Conservation (phyloP, 2,888 invertebrate species). For the Plusia festucae region DNA sequence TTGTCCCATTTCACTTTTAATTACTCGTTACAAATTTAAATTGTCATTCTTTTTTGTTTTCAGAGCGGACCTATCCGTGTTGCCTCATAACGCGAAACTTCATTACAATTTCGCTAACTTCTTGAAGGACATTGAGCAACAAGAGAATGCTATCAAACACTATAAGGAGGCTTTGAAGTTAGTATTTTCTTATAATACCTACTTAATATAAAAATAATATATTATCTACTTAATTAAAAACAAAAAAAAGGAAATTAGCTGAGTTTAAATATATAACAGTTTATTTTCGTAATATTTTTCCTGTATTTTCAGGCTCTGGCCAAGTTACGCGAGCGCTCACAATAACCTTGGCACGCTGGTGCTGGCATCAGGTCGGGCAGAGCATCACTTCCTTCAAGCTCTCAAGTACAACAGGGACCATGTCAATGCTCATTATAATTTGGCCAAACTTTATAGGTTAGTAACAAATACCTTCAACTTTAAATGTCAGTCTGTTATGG, state of each 20-base stretch:
- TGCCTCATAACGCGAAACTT: constrained; percentile 96
- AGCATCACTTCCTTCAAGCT: constrained; percentile 93
- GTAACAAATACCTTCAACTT: neutral
- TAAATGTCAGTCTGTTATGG: too few species aligned
- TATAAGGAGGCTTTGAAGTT: constrained; percentile 94
- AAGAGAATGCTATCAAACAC: constrained; percentile 93
- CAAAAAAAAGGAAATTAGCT: neutral
- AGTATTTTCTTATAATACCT: constrained; percentile 73
- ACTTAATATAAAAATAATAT: too few species aligned
- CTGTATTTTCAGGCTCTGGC: constrained; percentile 93
- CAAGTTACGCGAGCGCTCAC: constrained; percentile 95
- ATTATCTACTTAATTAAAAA: too few species aligned
- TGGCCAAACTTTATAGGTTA: constrained; percentile 94
- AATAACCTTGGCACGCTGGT: constrained; percentile 96
- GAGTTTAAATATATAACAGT: too few species aligned
- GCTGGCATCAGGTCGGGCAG: constrained; percentile 91
- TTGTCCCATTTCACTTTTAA: neutral
- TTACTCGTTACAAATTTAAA: constrained; percentile 1
- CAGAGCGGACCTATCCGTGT: constrained; percentile 94
- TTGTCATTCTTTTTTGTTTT: constrained; percentile 57
- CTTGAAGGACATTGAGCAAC: constrained; percentile 93
- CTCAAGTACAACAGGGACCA: constrained; percentile 93
- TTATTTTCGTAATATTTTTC: too few species aligned
- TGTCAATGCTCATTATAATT: constrained; percentile 95
- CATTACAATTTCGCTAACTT: constrained; percentile 97